phyloP scores from a whole-genome alignment of 2,797 vertebrate genomes.

The Neosilurus mollespiculum region DNA sequence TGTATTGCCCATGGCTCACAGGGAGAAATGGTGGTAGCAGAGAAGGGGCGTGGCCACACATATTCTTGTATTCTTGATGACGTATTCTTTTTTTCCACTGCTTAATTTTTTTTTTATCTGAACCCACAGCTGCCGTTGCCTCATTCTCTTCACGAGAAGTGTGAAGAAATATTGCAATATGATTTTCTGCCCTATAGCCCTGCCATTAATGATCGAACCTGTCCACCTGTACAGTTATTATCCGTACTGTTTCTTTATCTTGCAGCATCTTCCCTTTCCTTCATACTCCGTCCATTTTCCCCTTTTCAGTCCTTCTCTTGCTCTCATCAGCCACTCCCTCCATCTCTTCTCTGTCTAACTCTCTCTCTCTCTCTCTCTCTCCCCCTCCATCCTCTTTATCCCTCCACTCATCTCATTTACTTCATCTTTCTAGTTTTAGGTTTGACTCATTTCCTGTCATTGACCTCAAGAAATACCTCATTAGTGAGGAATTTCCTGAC shows the following conservation, averaged over 20 bases:
- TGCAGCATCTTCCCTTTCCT: neutral
- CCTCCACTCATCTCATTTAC: neutral
- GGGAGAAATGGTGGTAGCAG: too few species aligned
- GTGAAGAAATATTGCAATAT: neutral
- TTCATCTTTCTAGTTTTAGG: neutral
- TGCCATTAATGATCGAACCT: neutral
- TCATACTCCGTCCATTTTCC: neutral
- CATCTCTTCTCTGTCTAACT: neutral
- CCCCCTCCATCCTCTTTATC: neutral
- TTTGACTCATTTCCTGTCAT: slow-evolving; percentile 53
- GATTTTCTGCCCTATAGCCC: neutral
- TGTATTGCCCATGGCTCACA: too few species aligned
- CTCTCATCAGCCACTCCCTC: neutral
- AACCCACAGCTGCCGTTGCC: too few species aligned
- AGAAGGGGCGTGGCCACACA: too few species aligned
- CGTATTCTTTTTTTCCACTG: too few species aligned
- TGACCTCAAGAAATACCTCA: slow-evolving; percentile 55
- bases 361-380: neutral
- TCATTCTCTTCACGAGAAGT: too few species aligned
- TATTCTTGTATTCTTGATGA: too few species aligned
- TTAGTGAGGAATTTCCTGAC: slow-evolving; percentile 52
- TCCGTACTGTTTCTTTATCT: neutral
- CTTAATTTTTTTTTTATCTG: too few species aligned
- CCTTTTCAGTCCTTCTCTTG: neutral
- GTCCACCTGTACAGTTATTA: neutral